phyloP scores from a whole-genome alignment of 1,140 invertebrate genomes.

The Atopsyche davidsoni region DNA sequence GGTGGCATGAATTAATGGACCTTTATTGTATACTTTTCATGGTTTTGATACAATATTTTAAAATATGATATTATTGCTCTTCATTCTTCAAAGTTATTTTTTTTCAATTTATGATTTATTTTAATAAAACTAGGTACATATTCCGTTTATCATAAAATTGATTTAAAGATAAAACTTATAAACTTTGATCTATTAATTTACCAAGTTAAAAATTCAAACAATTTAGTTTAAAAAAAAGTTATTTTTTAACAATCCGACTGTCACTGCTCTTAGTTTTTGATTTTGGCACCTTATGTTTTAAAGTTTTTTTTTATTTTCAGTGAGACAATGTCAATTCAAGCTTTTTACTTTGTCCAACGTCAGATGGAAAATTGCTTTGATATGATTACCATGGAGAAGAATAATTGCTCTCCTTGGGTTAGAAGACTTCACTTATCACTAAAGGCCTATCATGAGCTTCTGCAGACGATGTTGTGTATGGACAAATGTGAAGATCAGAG shows the following conservation, averaged over 20 bases:
- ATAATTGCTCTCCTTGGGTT: constrained; percentile 76
- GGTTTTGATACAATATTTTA: background rate
- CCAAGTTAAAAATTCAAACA: constrained; percentile 13
- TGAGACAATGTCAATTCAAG: constrained; percentile 82
- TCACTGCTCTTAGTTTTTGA: too few relatives aligned
- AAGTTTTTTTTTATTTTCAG: constrained; percentile 46
- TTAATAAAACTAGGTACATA: too few relatives aligned
- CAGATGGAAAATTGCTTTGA: constrained; percentile 87
- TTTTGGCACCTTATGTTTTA: too few relatives aligned
- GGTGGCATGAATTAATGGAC: background rate
- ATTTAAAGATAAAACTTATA: too few relatives aligned
- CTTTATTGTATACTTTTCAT: background rate
- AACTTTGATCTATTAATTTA: constrained; percentile 4
- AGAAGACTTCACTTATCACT: constrained; percentile 73
- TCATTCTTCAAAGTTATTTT: too few relatives aligned
- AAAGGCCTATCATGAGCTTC: constrained; percentile 60
- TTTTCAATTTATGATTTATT: too few relatives aligned
- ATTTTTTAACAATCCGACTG: too few relatives aligned
- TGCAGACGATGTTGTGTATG: constrained; percentile 74
- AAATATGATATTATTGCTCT: background rate
- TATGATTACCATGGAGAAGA: constrained; percentile 81
- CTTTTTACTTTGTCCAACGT: constrained; percentile 90
- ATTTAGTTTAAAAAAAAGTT: too few relatives aligned
- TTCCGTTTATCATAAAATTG: too few relatives aligned
- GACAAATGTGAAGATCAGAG: constrained; percentile 61